Evolutionary conservation across 2,113 vertebrate genomes (phyloP), one percentile per base, ranked within the genome.

Genomic region (Cyprinodon variegatus): DNA sequence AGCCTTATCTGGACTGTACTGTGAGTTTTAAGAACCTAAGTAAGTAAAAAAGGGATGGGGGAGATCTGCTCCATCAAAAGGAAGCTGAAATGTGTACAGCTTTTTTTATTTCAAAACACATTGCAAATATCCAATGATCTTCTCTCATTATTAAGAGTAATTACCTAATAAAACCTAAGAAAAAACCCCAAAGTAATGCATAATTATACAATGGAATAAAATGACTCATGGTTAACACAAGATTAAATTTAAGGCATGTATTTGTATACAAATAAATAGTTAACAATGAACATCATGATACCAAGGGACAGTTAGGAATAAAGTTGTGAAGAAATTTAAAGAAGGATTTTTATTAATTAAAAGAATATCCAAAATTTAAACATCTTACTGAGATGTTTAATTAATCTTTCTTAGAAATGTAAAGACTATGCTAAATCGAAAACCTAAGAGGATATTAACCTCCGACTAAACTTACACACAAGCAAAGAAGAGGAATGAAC

Each of bases 1-100:
- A 78, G 57, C 12, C 38, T 40, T 72, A 20, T 79, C 20, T 70
- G 40, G 37, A 68, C 36, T 65, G 38, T 40, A 59, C 43, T 60
- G 65, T 41, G 61, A 36, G 14, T 62, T 36, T 38, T 17, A 38
- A 29, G n/a, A 59, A 59, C 14, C 4, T 13, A n/a, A 3, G 65
- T 36, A 46, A 22, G 22, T 22, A 22, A 36, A 46, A 11, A 29
- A 11, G 45, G 43, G n/a, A 66, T 7, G 3, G 14, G 10, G 15
- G 2, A 66, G 22, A 13, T n/a, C 38, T 75, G 20, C 39, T n/a
- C 73, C 41, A 66, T 40, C 3, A 15, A 64, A 68, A 81, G n/a
- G 39, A 73, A 66, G 12, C 17, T 37, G 8, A 37, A 69, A 41
- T 38, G 36, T n/a, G 3, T 0, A 39, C 11, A 50, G 22, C 36